These are phyloP conservation scores for Sus cebifrons DNA, from an alignment of 2,797 vertebrate species.

Conservation along the genomic window DNA sequence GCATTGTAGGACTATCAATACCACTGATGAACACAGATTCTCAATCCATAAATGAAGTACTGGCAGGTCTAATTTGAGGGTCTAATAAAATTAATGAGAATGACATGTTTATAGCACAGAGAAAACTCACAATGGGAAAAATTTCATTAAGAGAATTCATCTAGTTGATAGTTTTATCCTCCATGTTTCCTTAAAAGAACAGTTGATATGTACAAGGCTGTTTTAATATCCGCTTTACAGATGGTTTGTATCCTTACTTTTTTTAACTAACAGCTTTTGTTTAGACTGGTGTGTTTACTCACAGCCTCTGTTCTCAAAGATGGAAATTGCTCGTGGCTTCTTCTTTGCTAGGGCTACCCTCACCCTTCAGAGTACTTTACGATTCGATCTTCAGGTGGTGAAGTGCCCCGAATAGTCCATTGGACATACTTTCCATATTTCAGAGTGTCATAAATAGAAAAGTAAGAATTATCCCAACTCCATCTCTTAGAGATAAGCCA, in stretches of 20 bases:
- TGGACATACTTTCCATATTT: neutral
- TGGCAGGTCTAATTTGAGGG: neutral
- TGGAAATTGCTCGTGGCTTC: neutral
- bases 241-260: neutral
- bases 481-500: neutral
- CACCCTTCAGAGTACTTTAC: neutral
- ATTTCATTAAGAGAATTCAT: neutral
- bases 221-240: neutral
- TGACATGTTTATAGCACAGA: neutral
- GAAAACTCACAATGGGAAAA: neutral
- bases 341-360: neutral
- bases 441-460: neutral
- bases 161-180: neutral
- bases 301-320: neutral
- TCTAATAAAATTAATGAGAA: slow-evolving; percentile 9
- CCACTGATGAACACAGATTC: neutral
- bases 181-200: neutral
- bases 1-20: neutral
- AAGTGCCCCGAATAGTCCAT: neutral
- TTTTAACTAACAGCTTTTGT: neutral
- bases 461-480: neutral
- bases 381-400: neutral
- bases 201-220: neutral
- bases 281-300: neutral
- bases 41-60: neutral